A percentile compares a stretch with the other conserved stretches of the same genome.
phyloP scores from a whole-genome alignment of 2,888 invertebrate species.

The Callyntrura sp. region DNA sequence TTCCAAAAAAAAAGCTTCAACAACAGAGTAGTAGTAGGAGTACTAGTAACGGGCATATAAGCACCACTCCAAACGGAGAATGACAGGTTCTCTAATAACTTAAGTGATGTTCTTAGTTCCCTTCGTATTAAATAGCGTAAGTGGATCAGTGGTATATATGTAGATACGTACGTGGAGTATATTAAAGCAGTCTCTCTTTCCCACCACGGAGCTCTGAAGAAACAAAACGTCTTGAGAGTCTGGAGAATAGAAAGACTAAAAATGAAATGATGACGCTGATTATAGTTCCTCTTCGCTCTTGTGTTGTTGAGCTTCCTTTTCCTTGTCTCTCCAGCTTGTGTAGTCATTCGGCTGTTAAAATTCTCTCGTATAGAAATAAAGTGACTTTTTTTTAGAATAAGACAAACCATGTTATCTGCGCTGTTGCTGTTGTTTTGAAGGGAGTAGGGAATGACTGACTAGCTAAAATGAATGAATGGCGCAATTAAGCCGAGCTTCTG shows the following conservation, averaged over 20 bases:
- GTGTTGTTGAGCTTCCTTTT: too few relatives aligned
- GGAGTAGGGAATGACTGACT: not conserved
- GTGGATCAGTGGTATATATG: too few relatives aligned
- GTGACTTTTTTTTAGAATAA: not conserved
- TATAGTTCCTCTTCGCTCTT: not conserved
- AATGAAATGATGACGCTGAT: not conserved
- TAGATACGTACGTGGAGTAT: too few relatives aligned
- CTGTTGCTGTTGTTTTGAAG: too few relatives aligned
- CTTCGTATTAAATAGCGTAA: constrained; percentile 9
- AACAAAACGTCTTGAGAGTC: not conserved
- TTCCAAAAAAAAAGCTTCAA: too few relatives aligned
- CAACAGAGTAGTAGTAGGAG: too few relatives aligned
- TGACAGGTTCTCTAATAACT: constrained; percentile 57
- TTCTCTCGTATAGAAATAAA: not conserved
- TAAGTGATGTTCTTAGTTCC: constrained; percentile 58
- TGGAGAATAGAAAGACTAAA: constrained; percentile 10
- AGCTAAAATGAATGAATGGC: constrained; percentile 30
- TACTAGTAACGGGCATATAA: too few relatives aligned
- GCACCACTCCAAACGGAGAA: constrained; percentile 5
- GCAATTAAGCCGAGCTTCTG: constrained; percentile 35
- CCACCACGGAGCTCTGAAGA: not conserved
- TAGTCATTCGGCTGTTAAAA: constrained; percentile 30
- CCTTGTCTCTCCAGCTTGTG: constrained; percentile 11
- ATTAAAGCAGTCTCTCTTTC: too few relatives aligned
- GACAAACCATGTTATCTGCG: too few relatives aligned